A percentile compares a stretch with the other conserved stretches of the same genome.
These are phyloP conservation scores for Aphelinus atriplicis DNA, from an alignment of 1,140 invertebrate genomes.

Conservation along the genomic window DNA sequence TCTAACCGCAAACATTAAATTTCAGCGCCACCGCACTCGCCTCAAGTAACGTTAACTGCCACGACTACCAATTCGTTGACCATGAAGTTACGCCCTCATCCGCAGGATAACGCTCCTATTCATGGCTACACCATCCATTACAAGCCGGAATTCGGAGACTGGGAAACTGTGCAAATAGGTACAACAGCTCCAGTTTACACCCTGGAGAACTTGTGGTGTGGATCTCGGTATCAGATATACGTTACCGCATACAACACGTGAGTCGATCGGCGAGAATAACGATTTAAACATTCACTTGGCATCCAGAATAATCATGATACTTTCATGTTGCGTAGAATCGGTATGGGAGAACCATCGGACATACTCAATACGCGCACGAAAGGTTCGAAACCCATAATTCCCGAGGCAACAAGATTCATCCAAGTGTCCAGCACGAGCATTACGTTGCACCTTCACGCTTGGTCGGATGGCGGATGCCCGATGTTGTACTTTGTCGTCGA, in stretches of 20 bases:
- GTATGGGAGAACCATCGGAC: conserved; percentile 87
- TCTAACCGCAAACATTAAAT: background rate
- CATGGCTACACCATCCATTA: conserved; percentile 92
- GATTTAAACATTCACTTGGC: too few relatives aligned
- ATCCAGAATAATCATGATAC: too few relatives aligned
- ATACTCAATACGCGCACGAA: conserved; percentile 87
- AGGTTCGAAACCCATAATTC: conserved; percentile 89
- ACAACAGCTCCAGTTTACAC: conserved; percentile 84
- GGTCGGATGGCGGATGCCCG: conserved; percentile 94
- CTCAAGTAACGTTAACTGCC: conserved; percentile 79
- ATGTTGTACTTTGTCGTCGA: conserved; percentile 96
- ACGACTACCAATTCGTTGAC: conserved; percentile 86
- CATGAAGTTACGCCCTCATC: conserved; percentile 81
- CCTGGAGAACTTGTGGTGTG: conserved; percentile 87
- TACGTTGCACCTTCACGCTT: conserved; percentile 88
- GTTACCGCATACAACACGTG: conserved; percentile 91
- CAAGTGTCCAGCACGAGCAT: conserved; percentile 92
- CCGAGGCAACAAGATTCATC: conserved; percentile 88
- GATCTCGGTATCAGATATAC: conserved; percentile 90
- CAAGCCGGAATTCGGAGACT: conserved; percentile 92
- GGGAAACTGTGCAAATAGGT: conserved; percentile 84
- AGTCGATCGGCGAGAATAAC: conserved; percentile 42
- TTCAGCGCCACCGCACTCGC: conserved; percentile 84
- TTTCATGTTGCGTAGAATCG: conserved; percentile 73
- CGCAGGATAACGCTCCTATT: conserved; percentile 78